phyloP scores from a whole-genome alignment of 2,797 vertebrate species.

The Ispidina lecontei region DNA sequence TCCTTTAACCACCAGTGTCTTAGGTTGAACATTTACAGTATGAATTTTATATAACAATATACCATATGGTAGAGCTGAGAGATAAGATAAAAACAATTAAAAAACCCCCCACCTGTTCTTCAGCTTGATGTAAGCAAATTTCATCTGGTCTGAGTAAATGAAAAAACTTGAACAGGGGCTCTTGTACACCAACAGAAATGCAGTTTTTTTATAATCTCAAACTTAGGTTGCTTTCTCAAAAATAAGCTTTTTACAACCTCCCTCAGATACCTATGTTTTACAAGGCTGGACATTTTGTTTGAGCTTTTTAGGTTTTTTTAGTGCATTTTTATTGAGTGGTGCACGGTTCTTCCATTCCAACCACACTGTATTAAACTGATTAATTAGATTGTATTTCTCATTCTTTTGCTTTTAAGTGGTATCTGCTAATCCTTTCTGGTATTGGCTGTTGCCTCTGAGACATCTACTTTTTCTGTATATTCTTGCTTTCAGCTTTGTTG shows the following conservation, averaged over 20 bases:
- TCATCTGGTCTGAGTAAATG: background rate
- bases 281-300: background rate
- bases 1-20: background rate
- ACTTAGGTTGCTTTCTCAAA: background rate
- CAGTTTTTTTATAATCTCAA: background rate
- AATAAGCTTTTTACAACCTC: background rate
- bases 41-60: background rate
- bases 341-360: background rate
- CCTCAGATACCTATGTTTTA: background rate
- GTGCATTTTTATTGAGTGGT: background rate
- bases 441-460: background rate
- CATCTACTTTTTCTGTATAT: background rate
- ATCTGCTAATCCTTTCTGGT: background rate
- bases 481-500: constrained; percentile 6
- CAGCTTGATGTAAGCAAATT: background rate
- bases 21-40: background rate
- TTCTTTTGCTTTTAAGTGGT: background rate
- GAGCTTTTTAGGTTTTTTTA: background rate
- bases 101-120: background rate
- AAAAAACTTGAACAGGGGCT: background rate
- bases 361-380: background rate
- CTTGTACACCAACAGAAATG: background rate
- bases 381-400: background rate
- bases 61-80: background rate
- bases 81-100: background rate